Percentiles rank a stretch among this genome's conserved stretches.
phyloP scores from a whole-genome alignment of 2,888 invertebrate species.

The Urechis unicinctus region DNA sequence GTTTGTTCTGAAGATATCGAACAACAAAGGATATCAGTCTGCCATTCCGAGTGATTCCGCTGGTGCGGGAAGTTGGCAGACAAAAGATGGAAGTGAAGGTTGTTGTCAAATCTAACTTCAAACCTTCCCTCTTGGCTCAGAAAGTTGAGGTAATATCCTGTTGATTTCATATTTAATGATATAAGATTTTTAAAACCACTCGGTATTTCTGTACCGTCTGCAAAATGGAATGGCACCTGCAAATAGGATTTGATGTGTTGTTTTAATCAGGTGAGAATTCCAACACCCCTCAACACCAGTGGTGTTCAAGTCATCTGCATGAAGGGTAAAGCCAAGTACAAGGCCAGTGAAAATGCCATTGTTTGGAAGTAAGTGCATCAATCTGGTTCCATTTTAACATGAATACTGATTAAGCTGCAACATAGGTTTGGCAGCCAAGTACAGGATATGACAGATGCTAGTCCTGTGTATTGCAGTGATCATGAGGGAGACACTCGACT shows the following conservation, averaged over 20 bases:
- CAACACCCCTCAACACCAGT: constrained; percentile 96
- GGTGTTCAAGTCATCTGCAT: constrained; percentile 98
- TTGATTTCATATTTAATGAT: neutral
- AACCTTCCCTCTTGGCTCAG: constrained; percentile 93
- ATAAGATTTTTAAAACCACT: constrained; percentile 2
- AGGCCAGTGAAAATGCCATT: constrained; percentile 99
- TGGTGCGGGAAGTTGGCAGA: constrained; percentile 95
- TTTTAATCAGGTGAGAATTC: constrained; percentile 67
- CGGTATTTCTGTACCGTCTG: too few relatives aligned
- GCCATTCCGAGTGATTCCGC: constrained; percentile 97
- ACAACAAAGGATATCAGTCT: constrained; percentile 99
- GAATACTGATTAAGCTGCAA: too few relatives aligned
- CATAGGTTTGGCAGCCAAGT: too few relatives aligned
- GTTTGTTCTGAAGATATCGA: constrained; percentile 67
- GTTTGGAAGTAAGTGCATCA: constrained; percentile 74
- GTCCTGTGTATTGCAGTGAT: too few relatives aligned
- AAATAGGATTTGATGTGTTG: neutral
- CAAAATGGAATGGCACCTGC: too few relatives aligned
- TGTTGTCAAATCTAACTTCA: constrained; percentile 97
- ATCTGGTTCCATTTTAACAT: too few relatives aligned
- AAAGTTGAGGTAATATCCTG: constrained; percentile 79
- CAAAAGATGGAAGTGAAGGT: constrained; percentile 99
- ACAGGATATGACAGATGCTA: too few relatives aligned
- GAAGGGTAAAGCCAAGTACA: constrained; percentile 99
- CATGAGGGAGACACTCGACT: too few relatives aligned